Base-by-base conservation (phyloP, 2,888 invertebrate species). In the Coremacera marginata region DNA sequence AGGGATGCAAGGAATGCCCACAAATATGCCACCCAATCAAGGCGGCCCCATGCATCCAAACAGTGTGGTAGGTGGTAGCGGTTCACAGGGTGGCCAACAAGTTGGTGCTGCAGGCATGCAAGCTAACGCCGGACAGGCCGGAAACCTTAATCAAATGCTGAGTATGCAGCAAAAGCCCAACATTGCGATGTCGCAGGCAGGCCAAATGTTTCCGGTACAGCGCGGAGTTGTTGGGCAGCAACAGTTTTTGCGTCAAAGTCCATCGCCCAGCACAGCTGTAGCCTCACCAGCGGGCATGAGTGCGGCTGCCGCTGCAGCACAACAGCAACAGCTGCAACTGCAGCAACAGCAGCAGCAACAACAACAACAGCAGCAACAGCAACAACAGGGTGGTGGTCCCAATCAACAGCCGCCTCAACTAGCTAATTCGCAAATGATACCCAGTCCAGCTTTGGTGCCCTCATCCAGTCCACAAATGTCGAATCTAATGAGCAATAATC, bases 221-320 rank as follows among this genome's bases (percentile, higher is more conserved):
- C 90, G 95, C 0, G 93, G 93, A 60, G 93, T 94, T 0, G 84
- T 84, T 7, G 93, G 93, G 0, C 95, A 95, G 4, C 92, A 91
- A 81, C 95, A 95, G 86, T 96, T 95, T 89, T 90, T 95, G 82
- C 91, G 94, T 0, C 95, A 95, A 86, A 95, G 95, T 84, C 95
- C 95, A 0, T 94, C 94, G 19, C 83, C 83, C 1, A 81, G 81
- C 11, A 94, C 95, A 0, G 94, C 94, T 0, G 94, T 94, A 0
- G 84, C 87, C 0, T 87, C 87, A 1, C 90, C 90, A 1, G 89
- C 90, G 9, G 82, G 81, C 82, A 76, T 82, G 84, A 79, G 82
- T 83, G 37, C 86, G 82, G 51, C 84, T 11, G 34, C 91, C 14
- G 89, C 89, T 9, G 87, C 82, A 82, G 44, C 85, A 84, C 82